Base-by-base conservation (phyloP, 2,888 invertebrate species). In the Macrophya annulata region DNA sequence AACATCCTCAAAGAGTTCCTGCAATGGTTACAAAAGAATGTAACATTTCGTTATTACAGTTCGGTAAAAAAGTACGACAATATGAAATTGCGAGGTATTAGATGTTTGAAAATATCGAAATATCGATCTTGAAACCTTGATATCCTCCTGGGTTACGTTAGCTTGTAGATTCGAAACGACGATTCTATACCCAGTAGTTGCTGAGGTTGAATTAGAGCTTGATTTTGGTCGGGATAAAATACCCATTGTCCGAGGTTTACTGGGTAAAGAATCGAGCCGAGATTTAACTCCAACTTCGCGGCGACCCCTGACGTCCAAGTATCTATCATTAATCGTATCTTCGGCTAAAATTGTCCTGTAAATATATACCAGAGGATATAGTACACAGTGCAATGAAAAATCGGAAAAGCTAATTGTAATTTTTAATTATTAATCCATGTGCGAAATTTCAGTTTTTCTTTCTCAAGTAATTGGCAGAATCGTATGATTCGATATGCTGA, bases 1-100 rank as follows among this genome's bases (percentile, higher is more conserved):
- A 86, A 99, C 97, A 92, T 98, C 98, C 91, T 98, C 98, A 94
- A 99, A 99, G 74, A 99, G 94, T 93, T 99, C 99, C 97, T 98
- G 89, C 45, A 93, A 48, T 93, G 86, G 17, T 82, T 25, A 31
- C 25, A 74, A 37, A 74, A 37, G 37, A 85, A 79, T 85, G 83
- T 40, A n/a, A 59, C 45, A 82, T 59, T 51, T 84, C 68, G 40
- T 37, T 45, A 45, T 48, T 51, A 51, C 25, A 74, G 31, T 31
- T 48, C 12, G 31, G n/a, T 40, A n/a, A 45, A 85, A 85, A 10
- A 15, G 51, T 55, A 85, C 1, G 43, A 48, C 51, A 68, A 68
- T 55, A 40, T 9, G 12, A 37, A 37, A 31, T 76, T n/a, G 37
- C 31, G 37, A 31, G 45, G 37, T 9, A 37, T 15, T 17, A 25